phyloP scores from a whole-genome alignment of 2,888 invertebrate species.

The Cantharis nigra region DNA sequence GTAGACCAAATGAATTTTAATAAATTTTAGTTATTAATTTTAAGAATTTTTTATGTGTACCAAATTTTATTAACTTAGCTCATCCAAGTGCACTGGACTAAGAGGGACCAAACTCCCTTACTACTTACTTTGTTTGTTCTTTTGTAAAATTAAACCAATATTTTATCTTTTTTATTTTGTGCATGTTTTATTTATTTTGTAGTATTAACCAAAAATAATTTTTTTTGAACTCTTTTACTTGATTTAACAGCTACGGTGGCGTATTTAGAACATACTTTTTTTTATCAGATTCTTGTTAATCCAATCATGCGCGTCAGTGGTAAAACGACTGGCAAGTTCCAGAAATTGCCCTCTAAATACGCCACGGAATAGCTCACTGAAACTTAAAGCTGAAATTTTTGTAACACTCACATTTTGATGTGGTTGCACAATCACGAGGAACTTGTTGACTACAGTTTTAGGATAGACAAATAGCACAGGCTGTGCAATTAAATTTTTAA shows the following conservation, averaged over 20 bases:
- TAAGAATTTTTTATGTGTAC: not conserved
- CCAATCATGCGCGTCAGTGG: too few relatives aligned
- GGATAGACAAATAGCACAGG: not conserved
- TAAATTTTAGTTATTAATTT: not conserved
- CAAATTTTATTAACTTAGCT: not conserved
- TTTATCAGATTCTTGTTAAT: too few relatives aligned
- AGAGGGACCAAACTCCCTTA: not conserved
- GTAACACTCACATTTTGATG: not conserved
- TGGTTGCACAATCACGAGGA: not conserved
- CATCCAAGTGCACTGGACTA: not conserved
- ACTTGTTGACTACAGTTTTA: not conserved
- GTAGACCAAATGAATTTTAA: constrained; percentile 12
- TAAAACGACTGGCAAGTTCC: too few relatives aligned
- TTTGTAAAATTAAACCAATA: not conserved
- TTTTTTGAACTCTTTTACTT: not conserved
- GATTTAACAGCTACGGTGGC: too few relatives aligned
- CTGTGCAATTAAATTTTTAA: not conserved
- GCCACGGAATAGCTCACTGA: not conserved
- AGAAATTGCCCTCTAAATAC: too few relatives aligned
- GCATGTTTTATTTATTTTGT: not conserved
- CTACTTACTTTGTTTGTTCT: not conserved
- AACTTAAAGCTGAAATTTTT: not conserved
- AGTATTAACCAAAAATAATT: not conserved
- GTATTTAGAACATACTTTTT: too few relatives aligned
- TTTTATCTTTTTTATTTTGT: not conserved